phyloP scores from a whole-genome alignment of 1,140 invertebrate species.

The Mycetomoellerius zeteki region DNA sequence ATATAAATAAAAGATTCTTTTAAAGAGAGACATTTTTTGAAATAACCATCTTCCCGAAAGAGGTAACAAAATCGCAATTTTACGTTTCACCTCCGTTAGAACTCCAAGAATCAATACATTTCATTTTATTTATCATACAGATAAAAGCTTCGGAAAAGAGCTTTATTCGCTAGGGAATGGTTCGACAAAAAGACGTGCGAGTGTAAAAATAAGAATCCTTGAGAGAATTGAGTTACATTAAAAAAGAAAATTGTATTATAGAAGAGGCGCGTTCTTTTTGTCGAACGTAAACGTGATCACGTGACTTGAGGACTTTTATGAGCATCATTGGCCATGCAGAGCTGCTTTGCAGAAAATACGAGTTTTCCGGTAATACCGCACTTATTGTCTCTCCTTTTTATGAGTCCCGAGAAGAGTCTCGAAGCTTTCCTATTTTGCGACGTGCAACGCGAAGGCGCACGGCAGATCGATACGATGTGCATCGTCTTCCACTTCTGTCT shows the following conservation, averaged over 20 bases:
- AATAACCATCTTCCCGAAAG: not conserved
- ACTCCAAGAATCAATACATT: conserved; percentile 7
- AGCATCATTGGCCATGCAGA: not conserved
- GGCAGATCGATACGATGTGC: conserved; percentile 35
- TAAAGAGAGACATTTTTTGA: not conserved
- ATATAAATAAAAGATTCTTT: not conserved
- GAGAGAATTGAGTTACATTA: not conserved
- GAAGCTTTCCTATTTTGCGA: not conserved
- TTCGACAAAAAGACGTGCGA: not conserved
- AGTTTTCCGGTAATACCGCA: conserved; percentile 1
- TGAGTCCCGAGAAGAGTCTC: conserved; percentile 2
- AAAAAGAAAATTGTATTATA: not conserved
- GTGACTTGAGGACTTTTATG: not conserved
- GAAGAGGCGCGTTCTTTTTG: not conserved
- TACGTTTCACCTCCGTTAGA: not conserved
- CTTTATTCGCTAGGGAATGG: not conserved
- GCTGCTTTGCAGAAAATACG: not conserved
- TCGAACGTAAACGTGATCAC: conserved; percentile 6
- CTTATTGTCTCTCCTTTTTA: conserved; percentile 19
- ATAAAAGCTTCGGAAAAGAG: not conserved
- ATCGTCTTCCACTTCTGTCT: conserved; percentile 22
- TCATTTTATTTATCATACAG: not conserved
- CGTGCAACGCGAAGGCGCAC: not conserved
- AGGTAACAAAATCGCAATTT: not conserved
- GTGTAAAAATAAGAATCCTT: not conserved